Conservation (phyloP, 2,888 invertebrate species). For the Agonopterix heracliana region DNA sequence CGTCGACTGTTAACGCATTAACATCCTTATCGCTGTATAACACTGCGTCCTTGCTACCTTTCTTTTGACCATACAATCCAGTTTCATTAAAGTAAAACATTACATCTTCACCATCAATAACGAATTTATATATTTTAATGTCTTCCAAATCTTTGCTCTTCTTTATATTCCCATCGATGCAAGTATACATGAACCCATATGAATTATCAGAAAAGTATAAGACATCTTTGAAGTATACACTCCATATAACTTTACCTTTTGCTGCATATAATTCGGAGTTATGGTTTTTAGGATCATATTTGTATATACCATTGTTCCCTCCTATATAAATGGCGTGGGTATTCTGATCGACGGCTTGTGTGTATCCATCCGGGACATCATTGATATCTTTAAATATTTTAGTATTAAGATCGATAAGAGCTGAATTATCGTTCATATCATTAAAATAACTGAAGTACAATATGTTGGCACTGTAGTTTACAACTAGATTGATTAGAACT, state of each 20-base stretch:
- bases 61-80: constrained; percentile 46
- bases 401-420: background rate
- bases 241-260: constrained; percentile 50
- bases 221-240: constrained; percentile 44
- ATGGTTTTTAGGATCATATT: background rate
- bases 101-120: constrained; percentile 42
- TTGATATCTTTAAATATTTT: background rate
- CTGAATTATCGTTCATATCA: background rate
- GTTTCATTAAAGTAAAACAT: constrained; percentile 49
- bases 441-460: background rate
- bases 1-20: constrained; percentile 43
- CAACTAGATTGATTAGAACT: background rate
- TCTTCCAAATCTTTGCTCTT: constrained; percentile 51
- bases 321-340: background rate
- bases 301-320: background rate
- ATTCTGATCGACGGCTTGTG: background rate
- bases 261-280: constrained; percentile 35
- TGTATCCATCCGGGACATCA: background rate
- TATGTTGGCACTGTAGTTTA: background rate
- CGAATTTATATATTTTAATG: constrained; percentile 49
- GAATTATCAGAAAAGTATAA: constrained; percentile 35
- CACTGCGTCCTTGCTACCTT: constrained; percentile 39
- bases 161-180: constrained; percentile 29
- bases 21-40: constrained; percentile 27
- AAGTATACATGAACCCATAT: constrained; percentile 39